phyloP scores from a whole-genome alignment of 2,113 vertebrate genomes.

The Callionymus lyra region DNA sequence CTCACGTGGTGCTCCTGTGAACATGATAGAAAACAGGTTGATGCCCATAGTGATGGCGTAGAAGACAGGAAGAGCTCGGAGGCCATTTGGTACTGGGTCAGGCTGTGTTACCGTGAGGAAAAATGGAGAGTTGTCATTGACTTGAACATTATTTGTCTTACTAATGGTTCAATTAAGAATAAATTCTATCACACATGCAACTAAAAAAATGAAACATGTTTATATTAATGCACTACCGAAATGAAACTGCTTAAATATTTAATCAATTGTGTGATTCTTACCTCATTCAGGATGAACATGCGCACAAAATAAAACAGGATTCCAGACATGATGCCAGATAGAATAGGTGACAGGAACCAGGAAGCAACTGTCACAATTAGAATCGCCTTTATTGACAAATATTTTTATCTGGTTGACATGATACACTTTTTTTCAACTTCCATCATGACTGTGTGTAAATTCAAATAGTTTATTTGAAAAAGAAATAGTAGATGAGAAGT shows the following conservation, averaged over 20 bases:
- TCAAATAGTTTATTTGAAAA: too few relatives aligned
- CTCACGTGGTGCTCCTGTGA: constrained; percentile 87
- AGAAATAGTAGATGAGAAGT: too few relatives aligned
- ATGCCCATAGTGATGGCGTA: constrained; percentile 85
- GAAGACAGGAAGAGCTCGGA: constrained; percentile 85
- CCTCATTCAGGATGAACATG: constrained; percentile 84
- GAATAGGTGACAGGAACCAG: constrained; percentile 92
- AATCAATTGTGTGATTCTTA: constrained; percentile 39
- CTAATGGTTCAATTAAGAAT: too few relatives aligned
- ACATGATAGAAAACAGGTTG: constrained; percentile 95
- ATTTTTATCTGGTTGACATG: background rate
- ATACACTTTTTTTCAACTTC: background rate
- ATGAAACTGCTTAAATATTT: background rate
- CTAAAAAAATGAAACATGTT: too few relatives aligned
- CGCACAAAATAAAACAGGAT: constrained; percentile 83
- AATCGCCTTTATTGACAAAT: background rate
- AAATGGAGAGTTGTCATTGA: background rate
- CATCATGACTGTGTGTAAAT: background rate
- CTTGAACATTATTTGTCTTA: too few relatives aligned
- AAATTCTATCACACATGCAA: too few relatives aligned
- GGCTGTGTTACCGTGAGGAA: constrained; percentile 63
- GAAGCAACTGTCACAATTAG: constrained; percentile 73
- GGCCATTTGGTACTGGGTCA: constrained; percentile 85
- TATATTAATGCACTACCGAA: too few relatives aligned
- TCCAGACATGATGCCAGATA: constrained; percentile 92